phyloP scores from a whole-genome alignment of 2,888 invertebrate species.

The Syrphus vitripennis region DNA sequence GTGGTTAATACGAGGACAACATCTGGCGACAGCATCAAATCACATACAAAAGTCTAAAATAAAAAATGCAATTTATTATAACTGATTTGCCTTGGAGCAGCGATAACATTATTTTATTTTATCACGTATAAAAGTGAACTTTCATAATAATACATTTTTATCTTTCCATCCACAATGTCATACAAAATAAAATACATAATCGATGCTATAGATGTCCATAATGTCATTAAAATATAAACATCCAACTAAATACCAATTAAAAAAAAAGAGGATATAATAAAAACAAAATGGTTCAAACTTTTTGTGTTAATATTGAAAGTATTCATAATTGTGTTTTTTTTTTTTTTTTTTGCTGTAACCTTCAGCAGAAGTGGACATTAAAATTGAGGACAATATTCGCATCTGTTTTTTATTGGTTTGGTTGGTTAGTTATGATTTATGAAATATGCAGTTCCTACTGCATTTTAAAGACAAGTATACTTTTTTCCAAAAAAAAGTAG shows the following conservation, averaged over 20 bases:
- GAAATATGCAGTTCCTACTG: neutral
- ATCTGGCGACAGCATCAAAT: neutral
- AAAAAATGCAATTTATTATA: neutral
- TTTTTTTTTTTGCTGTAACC: neutral
- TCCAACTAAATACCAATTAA: neutral
- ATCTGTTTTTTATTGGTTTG: conserved; percentile 15
- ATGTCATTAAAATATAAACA: conserved; percentile 14
- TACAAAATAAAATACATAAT: neutral
- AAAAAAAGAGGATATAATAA: too few species aligned
- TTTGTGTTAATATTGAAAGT: neutral
- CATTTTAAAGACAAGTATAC: neutral
- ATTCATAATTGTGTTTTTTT: neutral
- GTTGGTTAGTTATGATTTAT: neutral
- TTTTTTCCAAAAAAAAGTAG: too few species aligned
- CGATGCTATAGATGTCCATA: neutral
- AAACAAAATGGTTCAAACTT: neutral
- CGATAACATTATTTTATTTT: neutral
- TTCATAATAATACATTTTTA: neutral
- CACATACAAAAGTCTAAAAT: neutral
- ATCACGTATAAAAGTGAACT: neutral
- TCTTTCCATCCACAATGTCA: neutral
- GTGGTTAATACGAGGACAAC: neutral
- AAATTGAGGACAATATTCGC: neutral
- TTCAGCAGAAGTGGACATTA: conserved; percentile 2
- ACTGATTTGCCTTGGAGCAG: neutral